Conservation (phyloP, 2,888 invertebrate species). For the Epinotia nisella region DNA sequence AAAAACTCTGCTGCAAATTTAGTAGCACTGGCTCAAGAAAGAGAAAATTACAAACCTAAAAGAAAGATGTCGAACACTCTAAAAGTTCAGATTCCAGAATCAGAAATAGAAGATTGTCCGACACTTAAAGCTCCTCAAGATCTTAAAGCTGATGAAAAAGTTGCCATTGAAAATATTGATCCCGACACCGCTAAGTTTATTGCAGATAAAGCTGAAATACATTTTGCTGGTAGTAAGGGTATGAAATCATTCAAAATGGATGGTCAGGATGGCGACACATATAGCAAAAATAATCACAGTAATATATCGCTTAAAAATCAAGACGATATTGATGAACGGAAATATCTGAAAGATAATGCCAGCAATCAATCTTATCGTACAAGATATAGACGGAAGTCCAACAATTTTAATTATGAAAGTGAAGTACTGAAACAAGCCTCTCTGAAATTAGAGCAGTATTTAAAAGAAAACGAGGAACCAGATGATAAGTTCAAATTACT, state of each 20-base stretch:
- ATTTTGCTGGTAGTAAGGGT: constrained; percentile 70
- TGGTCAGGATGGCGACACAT: constrained; percentile 73
- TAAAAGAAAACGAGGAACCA: constrained; percentile 69
- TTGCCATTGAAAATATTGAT: constrained; percentile 72
- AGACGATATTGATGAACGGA: constrained; percentile 74
- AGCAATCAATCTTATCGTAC: constrained; percentile 75
- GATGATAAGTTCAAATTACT: constrained; percentile 66
- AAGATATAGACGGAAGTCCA: constrained; percentile 74
- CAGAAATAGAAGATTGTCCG: constrained; percentile 81
- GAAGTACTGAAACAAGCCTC: constrained; percentile 85
- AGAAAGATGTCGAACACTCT: constrained; percentile 71
- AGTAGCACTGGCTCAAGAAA: constrained; percentile 67
- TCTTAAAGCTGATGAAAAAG: constrained; percentile 81
- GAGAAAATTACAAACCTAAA: constrained; percentile 71
- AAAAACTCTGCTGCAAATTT: constrained; percentile 76
- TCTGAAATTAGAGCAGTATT: constrained; percentile 80
- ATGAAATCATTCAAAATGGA: constrained; percentile 76
- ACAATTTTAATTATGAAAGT: constrained; percentile 85
- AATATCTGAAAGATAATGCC: constrained; percentile 77
- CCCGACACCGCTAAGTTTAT: constrained; percentile 73
- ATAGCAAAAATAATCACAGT: constrained; percentile 74
- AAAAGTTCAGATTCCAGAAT: constrained; percentile 75
- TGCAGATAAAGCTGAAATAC: constrained; percentile 71
- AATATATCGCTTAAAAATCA: constrained; percentile 71
- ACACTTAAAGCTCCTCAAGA: constrained; percentile 81